phyloP scores from a whole-genome alignment of 2,797 vertebrate species.

The Leptoclinus maculatus region DNA sequence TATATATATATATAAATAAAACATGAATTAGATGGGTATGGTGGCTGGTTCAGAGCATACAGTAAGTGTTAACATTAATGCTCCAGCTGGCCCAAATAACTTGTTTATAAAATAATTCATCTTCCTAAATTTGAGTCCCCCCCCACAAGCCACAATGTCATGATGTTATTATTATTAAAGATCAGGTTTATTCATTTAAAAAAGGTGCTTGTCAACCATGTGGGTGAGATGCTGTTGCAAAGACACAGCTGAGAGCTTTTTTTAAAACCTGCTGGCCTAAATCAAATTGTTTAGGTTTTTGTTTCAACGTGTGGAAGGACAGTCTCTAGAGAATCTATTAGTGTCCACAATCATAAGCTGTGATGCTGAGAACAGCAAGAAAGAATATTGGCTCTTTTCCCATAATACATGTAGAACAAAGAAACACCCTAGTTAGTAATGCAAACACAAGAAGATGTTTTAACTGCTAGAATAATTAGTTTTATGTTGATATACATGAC shows the following conservation, averaged over 20 bases:
- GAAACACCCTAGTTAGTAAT: conserved; percentile 18
- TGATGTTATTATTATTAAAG: background rate
- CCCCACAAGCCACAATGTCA: background rate
- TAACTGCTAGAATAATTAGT: conserved; percentile 24
- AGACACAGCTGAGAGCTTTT: conserved; percentile 37
- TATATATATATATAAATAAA: background rate
- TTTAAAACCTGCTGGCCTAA: conserved; percentile 58
- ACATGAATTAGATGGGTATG: background rate
- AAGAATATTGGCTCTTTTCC: conserved; percentile 20
- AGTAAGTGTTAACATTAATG: background rate
- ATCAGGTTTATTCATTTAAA: background rate
- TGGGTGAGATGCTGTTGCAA: conserved; percentile 5
- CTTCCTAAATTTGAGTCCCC: background rate
- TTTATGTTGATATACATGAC: conserved; percentile 4
- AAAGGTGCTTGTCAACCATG: background rate
- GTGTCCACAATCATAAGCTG: conserved; percentile 31
- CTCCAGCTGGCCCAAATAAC: background rate
- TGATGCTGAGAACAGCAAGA: conserved; percentile 45
- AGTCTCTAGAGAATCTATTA: conserved; percentile 66
- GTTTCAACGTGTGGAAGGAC: conserved; percentile 63
- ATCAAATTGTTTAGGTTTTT: conserved; percentile 52
- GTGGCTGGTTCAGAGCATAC: background rate
- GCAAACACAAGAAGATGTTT: conserved; percentile 18
- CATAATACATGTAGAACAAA: conserved; percentile 20
- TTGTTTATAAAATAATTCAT: background rate